Evolutionary conservation across 1,140 invertebrate genomes (phyloP), one percentile per base, ranked within the genome.

Genomic region (Galleria mellonella): DNA sequence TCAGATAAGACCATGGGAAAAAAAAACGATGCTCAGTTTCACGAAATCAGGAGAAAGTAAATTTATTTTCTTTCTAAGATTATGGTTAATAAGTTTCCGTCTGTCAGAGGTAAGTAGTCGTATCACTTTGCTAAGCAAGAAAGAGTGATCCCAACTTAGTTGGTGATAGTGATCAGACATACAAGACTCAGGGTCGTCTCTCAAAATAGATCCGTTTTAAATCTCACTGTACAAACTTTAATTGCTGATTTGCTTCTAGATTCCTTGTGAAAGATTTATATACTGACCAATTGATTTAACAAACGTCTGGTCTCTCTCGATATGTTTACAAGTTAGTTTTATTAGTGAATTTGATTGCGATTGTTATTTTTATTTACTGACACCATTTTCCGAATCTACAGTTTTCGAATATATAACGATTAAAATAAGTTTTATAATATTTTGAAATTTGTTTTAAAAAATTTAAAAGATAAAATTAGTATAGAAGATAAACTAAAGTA

Each of bases 131-230:
- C 38, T 48, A 43, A 42, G 33, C 40, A 36, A 42, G 29, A 37
- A 45, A 45, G 33, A 51, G 35, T 45, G 31, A 48, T 44, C 17
- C 43, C 31, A 48, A 51, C 32, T 55, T 51, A 17, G 28, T 47
- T 13, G 11, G 32, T 29, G 55, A 59, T 55, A 46, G n/a, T 17
- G 15, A 59, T 59, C 56, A 51, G 47, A 59, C 30, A 33, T 33
- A 50, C 43, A 38, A 37, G 17, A 47, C 32, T 17, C 42, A 40
- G 36, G 28, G 41, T 11, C 35, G 23, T 9, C 27, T 15, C 15
- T 29, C 40, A 13, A 49, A 49, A 50, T 43, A 38, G 41, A 42
- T 44, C 35, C 36, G 30, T 23, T 32, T 46, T 46, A 42, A 46
- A 46, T 41, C 43, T 46, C 9, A 9, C 43, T 23, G 17, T 23